Evolutionary conservation across 2,797 vertebrate genomes (phyloP).

Genomic region (Myotis planiceps): DNA sequence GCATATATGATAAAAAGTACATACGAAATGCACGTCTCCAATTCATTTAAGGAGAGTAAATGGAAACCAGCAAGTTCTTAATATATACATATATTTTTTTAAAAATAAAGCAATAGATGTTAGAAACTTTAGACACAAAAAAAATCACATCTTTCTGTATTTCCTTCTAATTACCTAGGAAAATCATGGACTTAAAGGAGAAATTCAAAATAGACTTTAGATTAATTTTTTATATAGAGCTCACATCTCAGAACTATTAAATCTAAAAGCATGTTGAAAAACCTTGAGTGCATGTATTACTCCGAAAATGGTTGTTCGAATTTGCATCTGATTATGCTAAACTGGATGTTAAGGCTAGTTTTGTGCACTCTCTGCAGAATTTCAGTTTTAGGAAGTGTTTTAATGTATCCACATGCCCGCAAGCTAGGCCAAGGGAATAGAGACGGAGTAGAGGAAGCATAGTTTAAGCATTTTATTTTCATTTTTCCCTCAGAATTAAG

Average conservation of each 20-base stretch:
- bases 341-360: conserved; percentile 14
- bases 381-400: conserved; percentile 53
- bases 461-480: conserved; percentile 49
- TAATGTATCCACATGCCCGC: conserved; percentile 2
- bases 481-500: neutral
- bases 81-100: neutral
- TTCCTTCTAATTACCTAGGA: neutral
- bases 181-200: neutral
- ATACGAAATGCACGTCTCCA: neutral
- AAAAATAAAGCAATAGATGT: neutral
- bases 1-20: neutral
- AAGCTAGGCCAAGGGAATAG: neutral
- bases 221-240: conserved; percentile 31
- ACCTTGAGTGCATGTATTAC: conserved; percentile 6
- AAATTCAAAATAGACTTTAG: conserved; percentile 28
- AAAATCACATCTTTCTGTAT: neutral
- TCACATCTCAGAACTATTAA: conserved; percentile 15
- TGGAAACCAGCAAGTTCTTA: neutral
- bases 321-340: conserved; percentile 70
- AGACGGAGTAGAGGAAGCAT: neutral
- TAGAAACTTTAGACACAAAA: neutral
- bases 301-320: conserved; percentile 41
- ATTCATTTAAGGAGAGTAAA: neutral
- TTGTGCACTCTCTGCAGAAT: conserved; percentile 5
- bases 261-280: conserved; percentile 52